These are phyloP conservation scores for Alcedo quadribrachys DNA, from an alignment of 2,797 vertebrate genomes.

Conservation along the genomic window DNA sequence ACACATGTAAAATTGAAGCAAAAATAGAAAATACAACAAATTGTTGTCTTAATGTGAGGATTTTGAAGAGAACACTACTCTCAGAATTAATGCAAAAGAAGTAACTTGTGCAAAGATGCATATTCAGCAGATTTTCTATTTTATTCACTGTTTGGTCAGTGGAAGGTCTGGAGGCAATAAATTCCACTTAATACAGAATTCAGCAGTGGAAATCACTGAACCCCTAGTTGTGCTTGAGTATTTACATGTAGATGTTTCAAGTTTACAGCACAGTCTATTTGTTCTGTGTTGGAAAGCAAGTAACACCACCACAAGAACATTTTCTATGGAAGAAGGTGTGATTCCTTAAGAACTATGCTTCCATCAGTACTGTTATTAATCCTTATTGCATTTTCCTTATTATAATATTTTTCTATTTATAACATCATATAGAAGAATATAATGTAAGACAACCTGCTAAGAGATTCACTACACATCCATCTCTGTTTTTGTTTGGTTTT, in stretches of 20 bases:
- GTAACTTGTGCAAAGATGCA: slow-evolving; percentile 3
- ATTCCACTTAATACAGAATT: slow-evolving; percentile 47
- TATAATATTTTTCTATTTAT: slow-evolving; percentile 53
- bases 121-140: slow-evolving; percentile 43
- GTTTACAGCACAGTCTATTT: slow-evolving; percentile 19
- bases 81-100: not conserved
- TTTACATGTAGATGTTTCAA: slow-evolving; percentile 58
- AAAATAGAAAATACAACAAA: not conserved
- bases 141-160: slow-evolving; percentile 49
- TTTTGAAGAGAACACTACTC: slow-evolving; percentile 1
- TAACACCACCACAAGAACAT: not conserved
- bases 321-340: slow-evolving; percentile 11
- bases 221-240: slow-evolving; percentile 11
- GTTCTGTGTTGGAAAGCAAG: not conserved
- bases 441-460: slow-evolving; percentile 18
- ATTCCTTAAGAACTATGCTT: slow-evolving; percentile 26
- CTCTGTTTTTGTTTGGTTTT: not conserved
- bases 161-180: slow-evolving; percentile 40
- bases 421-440: not conserved
- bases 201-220: slow-evolving; percentile 45
- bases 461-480: not conserved
- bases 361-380: slow-evolving; percentile 32
- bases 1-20: not conserved
- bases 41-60: not conserved
- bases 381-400: slow-evolving; percentile 20